phyloP scores from a whole-genome alignment of 1,140 invertebrate genomes.

The Drosophila mayri region DNA sequence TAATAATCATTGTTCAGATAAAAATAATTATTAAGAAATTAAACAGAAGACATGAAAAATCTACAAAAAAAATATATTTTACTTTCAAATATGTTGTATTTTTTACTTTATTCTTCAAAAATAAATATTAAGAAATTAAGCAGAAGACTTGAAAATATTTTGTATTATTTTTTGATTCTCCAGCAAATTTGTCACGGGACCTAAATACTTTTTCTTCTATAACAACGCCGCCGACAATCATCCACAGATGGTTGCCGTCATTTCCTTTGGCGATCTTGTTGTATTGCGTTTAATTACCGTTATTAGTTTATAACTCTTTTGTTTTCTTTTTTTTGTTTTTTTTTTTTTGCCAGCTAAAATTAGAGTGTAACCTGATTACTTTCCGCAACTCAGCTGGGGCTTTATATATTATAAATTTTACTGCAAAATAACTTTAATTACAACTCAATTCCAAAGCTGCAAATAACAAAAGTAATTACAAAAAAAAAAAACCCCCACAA shows the following conservation, averaged over 20 bases:
- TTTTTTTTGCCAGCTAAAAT: slow-evolving; percentile 16
- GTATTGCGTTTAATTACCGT: slow-evolving; percentile 59
- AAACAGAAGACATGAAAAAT: not conserved
- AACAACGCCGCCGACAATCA: slow-evolving; percentile 16
- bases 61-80: not conserved
- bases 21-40: not conserved
- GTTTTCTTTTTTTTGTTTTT: slow-evolving; percentile 40
- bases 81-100: not conserved
- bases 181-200: slow-evolving; percentile 6
- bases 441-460: slow-evolving; percentile 22
- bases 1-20: not conserved
- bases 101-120: not conserved
- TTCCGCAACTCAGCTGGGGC: slow-evolving; percentile 7
- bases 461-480: slow-evolving; percentile 29
- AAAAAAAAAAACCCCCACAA: slow-evolving; percentile 10
- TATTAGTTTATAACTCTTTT: slow-evolving; percentile 66
- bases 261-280: slow-evolving; percentile 54
- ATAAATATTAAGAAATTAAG: not conserved
- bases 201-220: not conserved
- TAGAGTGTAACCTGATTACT: slow-evolving; percentile 35
- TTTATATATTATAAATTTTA: slow-evolving; percentile 5
- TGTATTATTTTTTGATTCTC: not conserved
- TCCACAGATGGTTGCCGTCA: slow-evolving; percentile 35
- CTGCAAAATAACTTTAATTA: slow-evolving; percentile 48
- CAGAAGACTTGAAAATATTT: not conserved